These are phyloP conservation scores for Pelecanoides urinatrix DNA, from an alignment of 2,113 vertebrate genomes.

Conservation along the genomic window DNA sequence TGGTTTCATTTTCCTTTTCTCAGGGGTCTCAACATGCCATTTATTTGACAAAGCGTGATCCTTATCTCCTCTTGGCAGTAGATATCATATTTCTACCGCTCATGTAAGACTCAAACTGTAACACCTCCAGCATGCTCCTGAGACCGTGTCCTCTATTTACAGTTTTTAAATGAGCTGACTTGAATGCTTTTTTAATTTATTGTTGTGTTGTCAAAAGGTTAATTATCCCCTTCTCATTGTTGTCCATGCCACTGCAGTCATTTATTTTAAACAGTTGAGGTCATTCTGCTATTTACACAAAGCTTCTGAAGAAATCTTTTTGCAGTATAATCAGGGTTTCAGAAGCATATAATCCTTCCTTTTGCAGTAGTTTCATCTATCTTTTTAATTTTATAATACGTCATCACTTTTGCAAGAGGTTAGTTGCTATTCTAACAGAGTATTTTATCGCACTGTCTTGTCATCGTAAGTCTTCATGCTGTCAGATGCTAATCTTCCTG, in stretches of 20 bases:
- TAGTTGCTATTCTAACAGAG: background rate
- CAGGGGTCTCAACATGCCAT: background rate
- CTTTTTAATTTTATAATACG: background rate
- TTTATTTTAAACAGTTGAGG: background rate
- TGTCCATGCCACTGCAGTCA: background rate
- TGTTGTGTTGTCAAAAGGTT: background rate
- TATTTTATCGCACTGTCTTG: background rate
- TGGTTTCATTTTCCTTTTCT: background rate
- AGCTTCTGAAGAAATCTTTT: background rate
- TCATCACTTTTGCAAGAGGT: background rate
- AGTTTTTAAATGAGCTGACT: background rate
- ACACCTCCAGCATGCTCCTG: background rate
- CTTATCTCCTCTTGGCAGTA: background rate
- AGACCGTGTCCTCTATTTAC: background rate
- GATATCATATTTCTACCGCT: background rate
- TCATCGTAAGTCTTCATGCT: background rate
- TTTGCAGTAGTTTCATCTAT: background rate
- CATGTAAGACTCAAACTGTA: background rate
- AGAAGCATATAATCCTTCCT: background rate
- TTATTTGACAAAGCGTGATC: background rate
- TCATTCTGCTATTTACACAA: background rate
- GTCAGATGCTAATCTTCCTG: background rate
- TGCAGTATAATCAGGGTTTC: background rate
- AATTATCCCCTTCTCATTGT: background rate
- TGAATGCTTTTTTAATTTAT: background rate